Percentiles rank a stretch among this genome's conserved stretches.
phyloP scores from a whole-genome alignment of 2,888 invertebrate genomes.

The Trichacis sp. region DNA sequence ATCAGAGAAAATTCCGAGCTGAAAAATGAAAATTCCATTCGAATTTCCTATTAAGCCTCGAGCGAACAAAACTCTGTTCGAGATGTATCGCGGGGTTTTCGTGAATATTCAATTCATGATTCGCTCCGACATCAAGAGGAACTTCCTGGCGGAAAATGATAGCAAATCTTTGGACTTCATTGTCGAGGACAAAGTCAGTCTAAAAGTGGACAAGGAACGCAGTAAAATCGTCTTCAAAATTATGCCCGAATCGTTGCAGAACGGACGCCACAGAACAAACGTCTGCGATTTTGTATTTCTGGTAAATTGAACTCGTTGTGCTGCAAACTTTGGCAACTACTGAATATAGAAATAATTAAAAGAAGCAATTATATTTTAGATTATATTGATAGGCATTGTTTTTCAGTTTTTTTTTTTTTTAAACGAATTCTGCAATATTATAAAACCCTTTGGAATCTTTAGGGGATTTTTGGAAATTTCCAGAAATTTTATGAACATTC shows the following conservation, averaged over 20 bases:
- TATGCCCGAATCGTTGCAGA: slow-evolving; percentile 84
- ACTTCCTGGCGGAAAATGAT: slow-evolving; percentile 89
- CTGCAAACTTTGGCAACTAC: slow-evolving; percentile 86
- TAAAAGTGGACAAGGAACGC: slow-evolving; percentile 63
- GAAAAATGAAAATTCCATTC: slow-evolving; percentile 92
- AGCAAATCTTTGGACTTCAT: slow-evolving; percentile 90
- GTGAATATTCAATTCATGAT: slow-evolving; percentile 90
- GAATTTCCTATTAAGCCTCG: slow-evolving; percentile 85
- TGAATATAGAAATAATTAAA: slow-evolving; percentile 82
- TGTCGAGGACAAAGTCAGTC: slow-evolving; percentile 79
- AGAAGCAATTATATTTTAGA: too few relatives aligned
- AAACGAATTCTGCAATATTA: too few relatives aligned
- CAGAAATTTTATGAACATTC: too few relatives aligned
- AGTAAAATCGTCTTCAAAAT: slow-evolving; percentile 84
- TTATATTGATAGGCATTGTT: too few relatives aligned
- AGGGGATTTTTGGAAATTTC: too few relatives aligned
- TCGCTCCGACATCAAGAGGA: slow-evolving; percentile 89
- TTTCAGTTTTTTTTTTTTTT: too few relatives aligned
- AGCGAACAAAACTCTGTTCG: slow-evolving; percentile 77
- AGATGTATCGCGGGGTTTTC: slow-evolving; percentile 97
- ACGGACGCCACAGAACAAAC: slow-evolving; percentile 75
- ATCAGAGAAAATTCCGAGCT: slow-evolving; percentile 87
- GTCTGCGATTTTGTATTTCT: slow-evolving; percentile 85
- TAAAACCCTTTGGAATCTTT: too few relatives aligned
- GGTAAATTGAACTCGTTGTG: slow-evolving; percentile 87